Conservation (phyloP, 1,140 invertebrate genomes). For the Dendroctonus valens region DNA sequence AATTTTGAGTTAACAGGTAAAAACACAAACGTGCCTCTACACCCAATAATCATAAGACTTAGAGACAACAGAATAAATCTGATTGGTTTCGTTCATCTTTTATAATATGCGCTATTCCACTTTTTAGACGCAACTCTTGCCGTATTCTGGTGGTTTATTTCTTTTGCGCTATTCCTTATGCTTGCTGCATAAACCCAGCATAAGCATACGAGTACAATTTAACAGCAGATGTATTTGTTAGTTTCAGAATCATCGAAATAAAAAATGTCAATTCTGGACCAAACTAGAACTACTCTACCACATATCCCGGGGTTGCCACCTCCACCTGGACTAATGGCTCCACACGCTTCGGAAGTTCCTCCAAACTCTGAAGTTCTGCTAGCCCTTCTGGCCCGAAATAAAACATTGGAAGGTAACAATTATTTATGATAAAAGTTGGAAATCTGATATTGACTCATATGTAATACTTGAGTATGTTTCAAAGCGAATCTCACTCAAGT, state of each 20-base stretch:
- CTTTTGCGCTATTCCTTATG: not conserved
- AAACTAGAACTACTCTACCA: conserved; percentile 44
- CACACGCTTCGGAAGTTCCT: conserved; percentile 51
- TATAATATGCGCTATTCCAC: no score
- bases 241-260: not conserved
- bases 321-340: conserved; percentile 45
- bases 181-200: not conserved
- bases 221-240: not conserved
- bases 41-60: no score
- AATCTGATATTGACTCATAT: no score
- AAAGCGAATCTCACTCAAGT: no score
- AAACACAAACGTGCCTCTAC: no score
- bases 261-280: conserved; percentile 52
- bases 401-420: conserved; percentile 77
- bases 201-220: not conserved
- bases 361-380: conserved; percentile 80
- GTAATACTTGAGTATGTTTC: no score
- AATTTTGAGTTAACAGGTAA: no score
- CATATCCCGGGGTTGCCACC: conserved; percentile 46
- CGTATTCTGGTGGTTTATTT: not conserved
- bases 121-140: not conserved
- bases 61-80: no score
- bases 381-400: conserved; percentile 80
- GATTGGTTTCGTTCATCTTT: no score
- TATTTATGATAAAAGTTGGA: no score